Evolutionary conservation across 2,888 invertebrate genomes (phyloP).

Genomic region (Ommatoiulus sabulosus): DNA sequence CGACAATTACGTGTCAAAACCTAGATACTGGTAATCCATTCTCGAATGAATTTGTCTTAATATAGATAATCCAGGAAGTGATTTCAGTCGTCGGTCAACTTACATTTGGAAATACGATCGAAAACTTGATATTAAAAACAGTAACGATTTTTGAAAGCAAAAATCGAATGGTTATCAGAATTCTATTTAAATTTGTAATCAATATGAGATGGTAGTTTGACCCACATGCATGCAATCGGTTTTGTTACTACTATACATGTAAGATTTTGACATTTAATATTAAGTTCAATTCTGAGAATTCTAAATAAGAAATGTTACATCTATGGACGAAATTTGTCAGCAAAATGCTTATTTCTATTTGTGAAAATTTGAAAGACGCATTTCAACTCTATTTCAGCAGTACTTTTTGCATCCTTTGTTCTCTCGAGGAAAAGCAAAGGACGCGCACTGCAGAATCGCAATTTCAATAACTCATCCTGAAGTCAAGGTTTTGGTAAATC

Average conservation of each 20-base stretch:
- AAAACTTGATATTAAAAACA: background rate
- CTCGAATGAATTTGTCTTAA: background rate
- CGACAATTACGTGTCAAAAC: slow-evolving; percentile 37
- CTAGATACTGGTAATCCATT: slow-evolving; percentile 37
- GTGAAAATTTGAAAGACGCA: background rate
- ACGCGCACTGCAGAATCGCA: too few species aligned
- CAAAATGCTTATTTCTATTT: background rate
- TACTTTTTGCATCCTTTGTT: background rate
- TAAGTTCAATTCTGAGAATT: background rate
- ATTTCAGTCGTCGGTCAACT: slow-evolving; percentile 2
- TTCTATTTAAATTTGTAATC: background rate
- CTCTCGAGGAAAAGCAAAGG: background rate
- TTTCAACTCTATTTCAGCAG: background rate
- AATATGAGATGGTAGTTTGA: background rate
- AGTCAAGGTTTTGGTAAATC: background rate
- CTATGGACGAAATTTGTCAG: background rate
- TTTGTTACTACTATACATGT: background rate
- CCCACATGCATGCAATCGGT: background rate
- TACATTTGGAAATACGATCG: background rate
- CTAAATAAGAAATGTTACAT: background rate
- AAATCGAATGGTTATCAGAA: background rate
- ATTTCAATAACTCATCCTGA: too few species aligned
- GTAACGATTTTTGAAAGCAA: background rate
- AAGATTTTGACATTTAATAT: background rate
- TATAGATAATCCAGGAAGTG: slow-evolving; percentile 17